These are phyloP conservation scores for Amia ocellicauda DNA, from an alignment of 2,113 vertebrate genomes.

Conservation along the genomic window DNA sequence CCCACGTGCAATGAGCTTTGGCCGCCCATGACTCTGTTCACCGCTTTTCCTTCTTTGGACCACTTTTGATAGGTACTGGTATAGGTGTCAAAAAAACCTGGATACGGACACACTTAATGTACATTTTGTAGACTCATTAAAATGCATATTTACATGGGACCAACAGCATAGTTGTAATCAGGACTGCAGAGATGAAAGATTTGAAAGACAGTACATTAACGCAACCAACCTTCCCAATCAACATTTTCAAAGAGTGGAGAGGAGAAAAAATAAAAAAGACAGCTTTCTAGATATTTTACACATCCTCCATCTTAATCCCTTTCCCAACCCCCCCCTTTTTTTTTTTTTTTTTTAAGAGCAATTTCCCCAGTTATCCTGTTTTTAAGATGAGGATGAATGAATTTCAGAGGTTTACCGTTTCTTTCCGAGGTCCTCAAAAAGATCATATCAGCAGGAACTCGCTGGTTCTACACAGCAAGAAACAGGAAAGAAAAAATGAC, in stretches of 20 bases:
- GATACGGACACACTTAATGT: too few species aligned
- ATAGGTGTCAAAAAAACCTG: too few species aligned
- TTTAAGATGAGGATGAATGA: conserved; percentile 61
- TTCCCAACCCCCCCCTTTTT: conserved; percentile 49
- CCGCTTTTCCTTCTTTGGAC: too few species aligned
- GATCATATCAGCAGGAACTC: conserved; percentile 98
- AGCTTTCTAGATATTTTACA: conserved; percentile 43
- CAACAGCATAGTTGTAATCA: too few species aligned
- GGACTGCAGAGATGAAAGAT: too few species aligned
- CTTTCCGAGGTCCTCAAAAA: conserved; percentile 97
- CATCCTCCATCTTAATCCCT: conserved; percentile 60
- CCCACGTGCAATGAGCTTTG: too few species aligned
- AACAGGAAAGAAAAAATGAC: conserved; percentile 43
- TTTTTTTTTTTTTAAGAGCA: conserved; percentile 53
- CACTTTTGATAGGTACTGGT: too few species aligned
- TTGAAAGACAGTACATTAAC: too few species aligned
- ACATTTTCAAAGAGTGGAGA: conserved; percentile 32
- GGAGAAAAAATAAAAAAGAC: conserved; percentile 14
- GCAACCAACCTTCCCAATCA: neutral
- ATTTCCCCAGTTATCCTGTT: conserved; percentile 41
- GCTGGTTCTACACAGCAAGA: conserved; percentile 78
- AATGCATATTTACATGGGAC: too few species aligned
- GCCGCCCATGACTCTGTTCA: too few species aligned
- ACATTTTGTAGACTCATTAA: too few species aligned
- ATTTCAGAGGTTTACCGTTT: conserved; percentile 90